Percentiles rank a stretch among this genome's conserved stretches.
These are phyloP conservation scores for Gryllus bimaculatus DNA, from an alignment of 1,140 invertebrate species.

Conservation along the genomic window DNA sequence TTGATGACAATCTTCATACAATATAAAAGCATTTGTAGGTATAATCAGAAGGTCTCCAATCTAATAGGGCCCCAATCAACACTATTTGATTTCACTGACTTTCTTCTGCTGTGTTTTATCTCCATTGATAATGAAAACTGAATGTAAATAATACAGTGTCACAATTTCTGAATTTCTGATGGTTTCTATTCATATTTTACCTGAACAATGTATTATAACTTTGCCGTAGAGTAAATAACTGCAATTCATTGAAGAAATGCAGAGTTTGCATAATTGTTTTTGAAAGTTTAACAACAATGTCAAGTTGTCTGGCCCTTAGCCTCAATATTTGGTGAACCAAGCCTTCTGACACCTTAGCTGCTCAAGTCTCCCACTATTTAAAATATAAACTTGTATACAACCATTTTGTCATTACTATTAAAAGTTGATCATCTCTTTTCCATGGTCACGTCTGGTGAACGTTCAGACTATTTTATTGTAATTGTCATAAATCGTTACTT, in stretches of 20 bases:
- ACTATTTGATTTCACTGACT: not conserved
- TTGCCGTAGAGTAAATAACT: not conserved
- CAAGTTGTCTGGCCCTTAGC: not conserved
- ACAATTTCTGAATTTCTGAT: not conserved
- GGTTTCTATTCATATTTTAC: not conserved
- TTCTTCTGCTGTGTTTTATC: not conserved
- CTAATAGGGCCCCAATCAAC: not conserved
- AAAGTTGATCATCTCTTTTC: not conserved
- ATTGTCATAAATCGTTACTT: not conserved
- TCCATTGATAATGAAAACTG: no score
- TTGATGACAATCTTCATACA: constrained; percentile 1
- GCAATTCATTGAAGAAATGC: not conserved
- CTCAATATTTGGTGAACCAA: not conserved
- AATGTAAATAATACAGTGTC: not conserved
- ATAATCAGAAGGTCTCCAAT: constrained; percentile 4
- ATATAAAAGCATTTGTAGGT: constrained; percentile 2
- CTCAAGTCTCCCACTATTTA: constrained; percentile 4
- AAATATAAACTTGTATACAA: not conserved
- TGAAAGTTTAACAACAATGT: not conserved
- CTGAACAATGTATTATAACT: not conserved
- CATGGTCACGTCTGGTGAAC: not conserved
- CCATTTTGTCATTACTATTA: not conserved
- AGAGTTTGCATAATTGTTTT: not conserved
- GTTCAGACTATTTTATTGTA: constrained; percentile 1
- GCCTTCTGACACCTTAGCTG: constrained; percentile 2